phyloP scores from a whole-genome alignment of 2,888 invertebrate species.

The Acrocera orbiculus region DNA sequence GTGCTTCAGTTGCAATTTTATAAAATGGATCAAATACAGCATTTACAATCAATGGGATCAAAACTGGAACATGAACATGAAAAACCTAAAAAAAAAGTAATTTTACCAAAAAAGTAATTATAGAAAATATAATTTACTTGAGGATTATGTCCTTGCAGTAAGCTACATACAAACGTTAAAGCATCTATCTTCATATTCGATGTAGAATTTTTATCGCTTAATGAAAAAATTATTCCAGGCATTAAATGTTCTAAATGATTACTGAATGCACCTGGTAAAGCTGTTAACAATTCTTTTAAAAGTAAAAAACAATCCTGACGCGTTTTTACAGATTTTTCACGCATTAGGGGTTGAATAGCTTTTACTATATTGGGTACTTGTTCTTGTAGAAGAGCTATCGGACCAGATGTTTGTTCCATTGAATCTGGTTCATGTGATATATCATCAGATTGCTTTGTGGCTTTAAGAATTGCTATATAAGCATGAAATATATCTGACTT shows the following conservation, averaged over 20 bases:
- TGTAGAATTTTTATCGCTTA: constrained; percentile 82
- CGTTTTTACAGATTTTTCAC: constrained; percentile 69
- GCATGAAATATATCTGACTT: constrained; percentile 96
- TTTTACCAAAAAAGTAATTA: too few relatives aligned
- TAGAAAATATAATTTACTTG: constrained; percentile 12
- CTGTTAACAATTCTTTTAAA: constrained; percentile 74
- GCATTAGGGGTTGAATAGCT: constrained; percentile 74
- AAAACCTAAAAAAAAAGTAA: constrained; percentile 47
- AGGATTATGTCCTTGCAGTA: constrained; percentile 28
- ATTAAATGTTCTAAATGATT: constrained; percentile 70
- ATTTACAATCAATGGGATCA: constrained; percentile 70
- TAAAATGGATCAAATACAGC: constrained; percentile 94
- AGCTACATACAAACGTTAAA: constrained; percentile 56
- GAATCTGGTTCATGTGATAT: constrained; percentile 47
- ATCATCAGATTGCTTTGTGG: constrained; percentile 58
- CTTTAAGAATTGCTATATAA: constrained; percentile 79
- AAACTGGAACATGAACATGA: constrained; percentile 56
- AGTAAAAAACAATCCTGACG: constrained; percentile 84
- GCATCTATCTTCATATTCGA: constrained; percentile 98
- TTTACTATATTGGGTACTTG: constrained; percentile 62
- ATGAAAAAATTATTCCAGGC: constrained; percentile 74
- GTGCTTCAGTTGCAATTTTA: constrained; percentile 94
- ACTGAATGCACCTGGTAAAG: constrained; percentile 75
- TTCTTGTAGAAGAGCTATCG: constrained; percentile 41
- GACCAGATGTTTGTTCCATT: constrained; percentile 56